Evolutionary conservation across 2,113 vertebrate species (phyloP).

Genomic region (Pao palembangensis): DNA sequence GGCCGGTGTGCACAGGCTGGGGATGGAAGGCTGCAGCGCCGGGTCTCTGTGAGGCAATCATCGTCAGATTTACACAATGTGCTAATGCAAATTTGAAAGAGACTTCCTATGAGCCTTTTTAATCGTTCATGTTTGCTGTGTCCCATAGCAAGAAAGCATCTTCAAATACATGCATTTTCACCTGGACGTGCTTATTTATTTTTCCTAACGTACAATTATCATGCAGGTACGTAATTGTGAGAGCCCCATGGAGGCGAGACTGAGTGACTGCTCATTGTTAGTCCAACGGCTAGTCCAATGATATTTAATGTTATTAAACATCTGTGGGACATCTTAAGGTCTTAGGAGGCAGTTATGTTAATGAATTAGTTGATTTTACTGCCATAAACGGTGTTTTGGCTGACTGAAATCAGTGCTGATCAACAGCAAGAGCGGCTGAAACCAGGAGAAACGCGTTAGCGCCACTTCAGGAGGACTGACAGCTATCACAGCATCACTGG

Average conservation of each 20-base stretch:
- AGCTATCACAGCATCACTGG: no score
- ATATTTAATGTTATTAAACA: not conserved
- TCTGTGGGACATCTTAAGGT: not conserved
- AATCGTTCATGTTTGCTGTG: conserved; percentile 69
- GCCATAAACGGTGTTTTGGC: not conserved
- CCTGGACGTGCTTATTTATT: not conserved
- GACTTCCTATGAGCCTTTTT: conserved; percentile 74
- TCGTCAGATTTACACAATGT: conserved; percentile 81
- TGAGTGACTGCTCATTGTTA: not conserved
- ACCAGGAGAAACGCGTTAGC: conserved; percentile 2
- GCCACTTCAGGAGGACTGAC: no score
- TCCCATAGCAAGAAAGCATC: conserved; percentile 22
- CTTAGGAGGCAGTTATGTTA: not conserved
- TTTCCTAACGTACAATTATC: no score
- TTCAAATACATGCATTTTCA: not conserved
- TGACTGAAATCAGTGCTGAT: conserved; percentile 4
- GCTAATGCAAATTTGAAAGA: conserved; percentile 82
- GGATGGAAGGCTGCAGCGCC: conserved; percentile 81
- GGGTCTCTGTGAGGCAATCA: conserved; percentile 87
- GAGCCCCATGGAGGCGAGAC: no score
- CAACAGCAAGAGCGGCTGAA: not conserved
- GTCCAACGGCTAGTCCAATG: no score
- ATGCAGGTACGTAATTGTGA: no score
- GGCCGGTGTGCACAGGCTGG: conserved; percentile 86
- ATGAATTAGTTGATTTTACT: not conserved